A percentile compares a stretch with the other conserved stretches of the same genome.
phyloP scores from a whole-genome alignment of 2,888 invertebrate species.

The Hypena proboscidalis region DNA sequence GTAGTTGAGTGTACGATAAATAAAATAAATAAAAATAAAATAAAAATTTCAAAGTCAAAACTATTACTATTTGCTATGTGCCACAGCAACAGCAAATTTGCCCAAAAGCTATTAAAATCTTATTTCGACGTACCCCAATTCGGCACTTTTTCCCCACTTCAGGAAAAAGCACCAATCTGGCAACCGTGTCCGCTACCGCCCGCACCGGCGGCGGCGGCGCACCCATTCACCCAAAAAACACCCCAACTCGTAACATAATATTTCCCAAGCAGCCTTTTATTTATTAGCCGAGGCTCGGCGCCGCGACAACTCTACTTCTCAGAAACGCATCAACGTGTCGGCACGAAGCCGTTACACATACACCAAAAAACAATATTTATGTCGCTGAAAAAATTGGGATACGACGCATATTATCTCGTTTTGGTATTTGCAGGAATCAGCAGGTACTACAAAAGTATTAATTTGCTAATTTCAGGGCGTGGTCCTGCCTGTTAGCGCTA shows the following conservation, averaged over 20 bases:
- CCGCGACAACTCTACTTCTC: conserved; percentile 80
- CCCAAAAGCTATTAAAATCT: too few relatives aligned
- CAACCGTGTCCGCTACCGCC: conserved; percentile 58
- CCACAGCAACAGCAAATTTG: too few relatives aligned
- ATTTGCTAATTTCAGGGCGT: conserved; percentile 75
- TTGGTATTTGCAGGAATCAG: conserved; percentile 81
- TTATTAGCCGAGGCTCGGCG: conserved; percentile 78
- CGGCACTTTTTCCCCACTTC: too few relatives aligned
- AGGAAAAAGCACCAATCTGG: too few relatives aligned
- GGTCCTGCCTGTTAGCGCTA: conserved; percentile 50
- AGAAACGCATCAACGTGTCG: conserved; percentile 75
- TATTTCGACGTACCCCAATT: too few relatives aligned
- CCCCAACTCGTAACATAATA: conserved; percentile 82
- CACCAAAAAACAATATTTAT: conserved; percentile 83
- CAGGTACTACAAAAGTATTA: conserved; percentile 74
- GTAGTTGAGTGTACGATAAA: too few relatives aligned
- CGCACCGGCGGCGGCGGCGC: conserved; percentile 61
- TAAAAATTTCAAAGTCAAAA: too few relatives aligned
- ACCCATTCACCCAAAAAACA: conserved; percentile 73
- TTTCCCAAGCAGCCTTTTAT: conserved; percentile 83
- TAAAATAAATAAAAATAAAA: too few relatives aligned
- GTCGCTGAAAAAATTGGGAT: conserved; percentile 80
- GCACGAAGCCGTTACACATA: conserved; percentile 79
- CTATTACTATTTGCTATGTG: too few relatives aligned
- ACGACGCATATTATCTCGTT: conserved; percentile 77